Evolutionary conservation across 2,113 vertebrate species (phyloP), one percentile per base, ranked within the genome.

Genomic region (Thryonomys swinderianus): DNA sequence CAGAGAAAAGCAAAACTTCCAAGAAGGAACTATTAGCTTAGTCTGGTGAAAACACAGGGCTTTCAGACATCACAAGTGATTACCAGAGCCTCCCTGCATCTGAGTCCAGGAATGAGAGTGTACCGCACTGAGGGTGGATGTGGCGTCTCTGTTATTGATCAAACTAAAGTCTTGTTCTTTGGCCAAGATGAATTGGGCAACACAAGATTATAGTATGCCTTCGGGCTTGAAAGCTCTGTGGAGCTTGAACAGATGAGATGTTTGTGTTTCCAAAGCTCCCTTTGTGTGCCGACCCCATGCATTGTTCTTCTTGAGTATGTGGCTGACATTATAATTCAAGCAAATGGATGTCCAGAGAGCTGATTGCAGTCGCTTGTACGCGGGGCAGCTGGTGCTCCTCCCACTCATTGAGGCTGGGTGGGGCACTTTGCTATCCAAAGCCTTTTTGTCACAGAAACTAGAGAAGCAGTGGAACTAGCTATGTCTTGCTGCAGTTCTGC

Each of bases 21-120:
- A 71, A 78, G 94, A 95, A 88, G n/a, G 37, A 94, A 25, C 21
- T 20, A 32, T 94, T n/a, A 40, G 67, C 96, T 96, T 91, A 84
- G 86, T 76, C 90, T 87, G 57, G 94, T 86, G 71, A 62, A 76
- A 37, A 1, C 2, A 27, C 67, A 23, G 81, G 67, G 34, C 20
- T 95, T 79, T 96, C 62, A n/a, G 92, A 85, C 78, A 34, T 57
- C 85, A 80, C 51, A 85, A 82, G n/a, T 86, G 89, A 95, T 96
- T 82, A 85, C 61, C 34, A 71, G 64, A 82, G 42, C 66, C 62
- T 95, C 81, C 91, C 86, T 82, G 90, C 73, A 94, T 27, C 85
- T 1, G 6, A 91, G 79, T 21, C 37, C 73, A 84, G 73, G 64
- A 95, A 82, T 71, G 45, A 87, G 95, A 83, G 57, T 66, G 53